These are phyloP conservation scores for Limosa lapponica DNA, from an alignment of 2,797 vertebrate species.

Conservation along the genomic window DNA sequence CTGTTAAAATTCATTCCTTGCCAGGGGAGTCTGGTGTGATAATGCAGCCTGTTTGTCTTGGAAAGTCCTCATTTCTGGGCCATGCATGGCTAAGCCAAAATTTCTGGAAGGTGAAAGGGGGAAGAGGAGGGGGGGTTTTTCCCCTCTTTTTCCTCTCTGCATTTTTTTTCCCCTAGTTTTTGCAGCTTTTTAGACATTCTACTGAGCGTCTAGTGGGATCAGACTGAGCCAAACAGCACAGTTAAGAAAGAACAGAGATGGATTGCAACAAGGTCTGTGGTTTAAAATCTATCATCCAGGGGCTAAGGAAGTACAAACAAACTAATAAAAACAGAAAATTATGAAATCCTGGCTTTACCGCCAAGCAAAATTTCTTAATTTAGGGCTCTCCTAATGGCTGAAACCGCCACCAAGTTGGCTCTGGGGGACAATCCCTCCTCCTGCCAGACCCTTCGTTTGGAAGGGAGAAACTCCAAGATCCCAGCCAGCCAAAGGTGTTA, in stretches of 20 bases:
- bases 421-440: not conserved
- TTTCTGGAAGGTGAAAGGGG: slow-evolving; percentile 16
- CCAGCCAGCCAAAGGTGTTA: slow-evolving; percentile 52
- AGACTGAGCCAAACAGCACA: not conserved
- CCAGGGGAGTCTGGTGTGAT: slow-evolving; percentile 75
- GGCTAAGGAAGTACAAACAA: slow-evolving; percentile 62
- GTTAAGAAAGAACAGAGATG: slow-evolving; percentile 30
- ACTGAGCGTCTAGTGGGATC: not conserved
- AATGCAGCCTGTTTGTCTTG: slow-evolving; percentile 76
- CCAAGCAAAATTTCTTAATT: slow-evolving; percentile 41
- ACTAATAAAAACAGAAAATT: slow-evolving; percentile 64
- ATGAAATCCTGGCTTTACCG: not conserved
- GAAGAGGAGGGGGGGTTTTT: not conserved
- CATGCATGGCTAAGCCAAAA: slow-evolving; percentile 5
- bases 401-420: slow-evolving; percentile 40
- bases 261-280: slow-evolving; percentile 29
- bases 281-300: slow-evolving; percentile 41
- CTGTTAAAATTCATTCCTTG: slow-evolving; percentile 61
- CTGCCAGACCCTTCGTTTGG: slow-evolving; percentile 23
- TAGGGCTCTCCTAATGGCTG: not conserved
- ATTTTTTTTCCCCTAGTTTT: not conserved
- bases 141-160: not conserved
- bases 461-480: slow-evolving; percentile 34
- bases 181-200: slow-evolving; percentile 26
- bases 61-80: slow-evolving; percentile 43